A percentile compares a stretch with the other conserved stretches of the same genome.
These are phyloP conservation scores for Diadema setosum DNA, from an alignment of 35 echinoderm and acorn worm genomes.

Conservation along the genomic window DNA sequence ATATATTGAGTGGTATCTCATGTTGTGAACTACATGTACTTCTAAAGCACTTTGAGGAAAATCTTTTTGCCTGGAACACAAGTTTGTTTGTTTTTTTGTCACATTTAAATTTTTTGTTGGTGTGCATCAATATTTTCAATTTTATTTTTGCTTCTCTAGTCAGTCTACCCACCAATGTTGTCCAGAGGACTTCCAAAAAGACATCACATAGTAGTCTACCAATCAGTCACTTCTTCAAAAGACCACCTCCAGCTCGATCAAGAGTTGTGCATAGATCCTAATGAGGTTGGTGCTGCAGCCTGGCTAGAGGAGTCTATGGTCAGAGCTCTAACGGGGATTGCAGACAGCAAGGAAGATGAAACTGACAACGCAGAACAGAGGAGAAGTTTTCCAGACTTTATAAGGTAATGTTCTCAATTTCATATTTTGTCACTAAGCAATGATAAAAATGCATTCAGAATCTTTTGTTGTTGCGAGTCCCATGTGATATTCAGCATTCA, in stretches of 20 bases:
- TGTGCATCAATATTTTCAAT: too few relatives aligned
- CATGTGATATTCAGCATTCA: too few relatives aligned
- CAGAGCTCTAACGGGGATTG: background rate
- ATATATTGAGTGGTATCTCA: too few relatives aligned
- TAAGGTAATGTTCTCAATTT: background rate
- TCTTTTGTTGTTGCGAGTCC: too few relatives aligned
- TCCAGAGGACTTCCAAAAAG: slow-evolving; percentile 45
- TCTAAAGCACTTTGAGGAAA: too few relatives aligned
- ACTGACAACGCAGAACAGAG: background rate
- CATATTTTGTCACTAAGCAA: too few relatives aligned
- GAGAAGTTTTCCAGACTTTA: background rate
- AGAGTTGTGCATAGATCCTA: background rate
- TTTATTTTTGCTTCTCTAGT: too few relatives aligned
- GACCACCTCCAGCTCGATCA: slow-evolving; percentile 22
- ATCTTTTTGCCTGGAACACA: too few relatives aligned
- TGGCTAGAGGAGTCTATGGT: slow-evolving; percentile 47
- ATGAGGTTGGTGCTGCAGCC: slow-evolving; percentile 58
- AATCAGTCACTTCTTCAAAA: background rate
- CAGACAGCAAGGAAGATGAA: background rate
- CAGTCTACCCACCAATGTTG: slow-evolving; percentile 52
- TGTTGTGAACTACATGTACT: too few relatives aligned
- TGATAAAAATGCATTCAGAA: too few relatives aligned
- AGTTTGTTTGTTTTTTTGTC: too few relatives aligned
- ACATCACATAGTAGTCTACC: slow-evolving; percentile 64
- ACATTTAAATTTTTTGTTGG: too few relatives aligned